Evolutionary conservation across 2,888 invertebrate species (phyloP), one percentile per base, ranked within the genome.

Genomic region (Hymenopus coronatus): DNA sequence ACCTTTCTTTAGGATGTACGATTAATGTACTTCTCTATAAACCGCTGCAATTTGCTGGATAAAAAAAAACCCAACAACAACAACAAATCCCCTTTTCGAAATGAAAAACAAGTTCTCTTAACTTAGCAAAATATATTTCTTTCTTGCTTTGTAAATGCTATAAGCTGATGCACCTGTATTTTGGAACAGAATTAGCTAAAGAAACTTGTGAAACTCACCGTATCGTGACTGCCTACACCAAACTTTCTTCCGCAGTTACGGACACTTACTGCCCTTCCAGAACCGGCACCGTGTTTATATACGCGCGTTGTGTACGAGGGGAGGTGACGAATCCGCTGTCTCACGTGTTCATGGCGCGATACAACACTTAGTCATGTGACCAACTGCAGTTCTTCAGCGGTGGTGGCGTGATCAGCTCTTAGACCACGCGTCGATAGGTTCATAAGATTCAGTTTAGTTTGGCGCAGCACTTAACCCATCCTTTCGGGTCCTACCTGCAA

Each of bases 321-420:
- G 28, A 54, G 27, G 28, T 27, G 33, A 4, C 27, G 30, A 82
- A 28, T 54, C 82, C 27, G 20, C 82, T 28, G 46, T 28, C 70
- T 86, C 87, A 87, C 87, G 87, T 87, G 87, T 86, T 28, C 87
- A 82, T 87, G 30, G 87, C 87, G 87, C 87, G 87, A 87, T 86
- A 25, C 28, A 28, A n/a, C 70, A 0, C 28, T 12, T 28, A 28
- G 70, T 87, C 87, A 87, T 82, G 87, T 87, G 87, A 87, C 87
- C 82, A 33, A 40, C 28, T 82, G 28, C 9, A 40, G 87, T 28
- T 82, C n/a, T 9, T 1, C 1, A 40, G 28, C n/a, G 81, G 82
- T 82, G 87, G 87, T 87, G 87, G 87, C 87, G 87, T 87, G 87
- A 87, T 87, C 82, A 33, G 28, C 82, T 81, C 14, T 0, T 20